A percentile compares a stretch with the other conserved stretches of the same genome.
phyloP scores from a whole-genome alignment of 2,888 invertebrate species.

The Hecatera dysodea region DNA sequence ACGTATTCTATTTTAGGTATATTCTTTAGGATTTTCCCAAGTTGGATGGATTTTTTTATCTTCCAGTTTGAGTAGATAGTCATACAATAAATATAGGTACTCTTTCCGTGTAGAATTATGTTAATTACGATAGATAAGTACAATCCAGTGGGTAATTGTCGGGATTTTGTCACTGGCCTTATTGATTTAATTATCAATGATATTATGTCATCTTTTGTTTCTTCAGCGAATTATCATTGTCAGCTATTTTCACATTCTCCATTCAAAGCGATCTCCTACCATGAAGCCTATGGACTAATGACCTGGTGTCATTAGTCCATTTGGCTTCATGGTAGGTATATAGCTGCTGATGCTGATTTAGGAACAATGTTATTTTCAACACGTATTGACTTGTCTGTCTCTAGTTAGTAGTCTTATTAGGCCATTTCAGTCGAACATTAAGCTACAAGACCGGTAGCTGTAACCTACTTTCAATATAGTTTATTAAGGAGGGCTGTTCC shows the following conservation, averaged over 20 bases:
- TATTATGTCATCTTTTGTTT: too few species aligned
- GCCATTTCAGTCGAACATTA: not conserved
- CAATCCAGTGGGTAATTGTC: not conserved
- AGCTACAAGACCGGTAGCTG: not conserved
- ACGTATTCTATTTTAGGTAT: not conserved
- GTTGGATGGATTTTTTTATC: not conserved
- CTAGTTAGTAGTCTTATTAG: not conserved
- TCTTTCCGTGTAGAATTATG: too few species aligned
- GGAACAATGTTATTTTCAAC: not conserved
- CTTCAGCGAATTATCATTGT: too few species aligned
- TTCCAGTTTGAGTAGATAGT: too few species aligned
- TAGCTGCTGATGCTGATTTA: not conserved
- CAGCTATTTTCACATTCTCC: too few species aligned
- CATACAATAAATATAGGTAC: not conserved
- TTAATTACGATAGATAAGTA: too few species aligned
- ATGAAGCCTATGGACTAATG: too few species aligned
- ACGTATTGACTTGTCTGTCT: not conserved
- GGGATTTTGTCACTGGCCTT: not conserved
- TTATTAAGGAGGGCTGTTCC: not conserved
- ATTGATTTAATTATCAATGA: not conserved
- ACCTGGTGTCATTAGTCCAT: not conserved
- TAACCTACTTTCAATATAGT: not conserved
- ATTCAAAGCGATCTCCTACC: too few species aligned
- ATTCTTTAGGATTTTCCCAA: slow-evolving; percentile 35
- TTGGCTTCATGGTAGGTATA: slow-evolving; percentile 4